Conservation (phyloP, 1,140 invertebrate species). For the Hycleus phaleratus region DNA sequence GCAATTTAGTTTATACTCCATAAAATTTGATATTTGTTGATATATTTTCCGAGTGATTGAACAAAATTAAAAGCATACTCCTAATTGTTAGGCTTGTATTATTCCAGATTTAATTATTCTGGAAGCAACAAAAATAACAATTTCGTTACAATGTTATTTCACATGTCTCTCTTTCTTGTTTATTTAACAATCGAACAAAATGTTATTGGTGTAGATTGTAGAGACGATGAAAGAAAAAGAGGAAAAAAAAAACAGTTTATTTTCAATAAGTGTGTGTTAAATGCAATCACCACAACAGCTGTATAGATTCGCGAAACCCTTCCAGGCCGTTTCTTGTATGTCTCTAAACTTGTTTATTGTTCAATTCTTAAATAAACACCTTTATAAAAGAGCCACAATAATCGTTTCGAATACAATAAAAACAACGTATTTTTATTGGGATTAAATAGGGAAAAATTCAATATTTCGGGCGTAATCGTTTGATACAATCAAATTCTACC, state of each 20-base stretch:
- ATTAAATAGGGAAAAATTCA: constrained; percentile 1
- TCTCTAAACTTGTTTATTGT: not conserved
- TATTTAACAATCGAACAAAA: constrained; percentile 12
- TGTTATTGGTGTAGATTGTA: not conserved
- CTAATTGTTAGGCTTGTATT: not conserved
- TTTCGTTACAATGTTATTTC: constrained; percentile 3
- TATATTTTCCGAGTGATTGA: too few species aligned
- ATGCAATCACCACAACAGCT: constrained; percentile 1
- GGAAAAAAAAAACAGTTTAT: constrained; percentile 10
- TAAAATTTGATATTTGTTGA: too few species aligned
- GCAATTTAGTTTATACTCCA: too few species aligned
- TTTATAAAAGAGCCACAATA: not conserved
- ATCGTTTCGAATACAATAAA: too few species aligned
- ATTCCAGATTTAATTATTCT: constrained; percentile 8
- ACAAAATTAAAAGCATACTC: too few species aligned
- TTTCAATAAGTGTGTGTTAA: constrained; percentile 3
- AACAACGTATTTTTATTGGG: constrained; percentile 8
- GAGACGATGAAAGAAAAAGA: too few species aligned
- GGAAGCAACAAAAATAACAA: not conserved
- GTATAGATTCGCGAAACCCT: constrained; percentile 10
- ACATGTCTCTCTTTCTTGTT: constrained; percentile 9
- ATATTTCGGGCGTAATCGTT: too few species aligned
- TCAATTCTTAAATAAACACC: constrained; percentile 12
- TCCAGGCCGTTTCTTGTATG: constrained; percentile 5
- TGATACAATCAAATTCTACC: too few species aligned